phyloP scores from a whole-genome alignment of 2,888 invertebrate genomes.

The Callyntrura sp. region DNA sequence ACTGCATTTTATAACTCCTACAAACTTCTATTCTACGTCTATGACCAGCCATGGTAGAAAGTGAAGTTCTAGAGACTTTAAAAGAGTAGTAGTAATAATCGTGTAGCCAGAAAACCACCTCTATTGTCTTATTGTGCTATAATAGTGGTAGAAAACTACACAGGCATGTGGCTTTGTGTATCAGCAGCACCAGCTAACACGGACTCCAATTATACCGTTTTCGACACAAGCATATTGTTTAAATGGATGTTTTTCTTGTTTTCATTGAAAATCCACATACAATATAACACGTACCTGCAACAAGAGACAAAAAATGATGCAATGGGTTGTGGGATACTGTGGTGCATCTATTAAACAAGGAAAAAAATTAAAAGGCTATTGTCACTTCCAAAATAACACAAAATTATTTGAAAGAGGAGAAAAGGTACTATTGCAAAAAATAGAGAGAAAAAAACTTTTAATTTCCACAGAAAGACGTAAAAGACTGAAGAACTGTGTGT shows the following conservation, averaged over 20 bases:
- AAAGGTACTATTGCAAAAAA: slow-evolving; percentile 53
- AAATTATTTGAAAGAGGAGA: slow-evolving; percentile 4
- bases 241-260: background rate
- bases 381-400: slow-evolving; percentile 36
- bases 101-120: slow-evolving; percentile 26
- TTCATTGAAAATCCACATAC: background rate
- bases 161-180: background rate
- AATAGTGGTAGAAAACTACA: no score
- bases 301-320: background rate
- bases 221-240: background rate
- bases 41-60: slow-evolving; percentile 32
- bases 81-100: slow-evolving; percentile 20
- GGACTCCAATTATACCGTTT: background rate
- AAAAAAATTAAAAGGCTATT: slow-evolving; percentile 34
- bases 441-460: background rate
- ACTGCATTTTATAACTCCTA: background rate
- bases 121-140: slow-evolving; percentile 6
- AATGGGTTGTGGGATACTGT: background rate
- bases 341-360: background rate
- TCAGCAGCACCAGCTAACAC: background rate
- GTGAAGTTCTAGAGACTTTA: slow-evolving; percentile 22
- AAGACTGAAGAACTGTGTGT: background rate
- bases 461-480: slow-evolving; percentile 10
- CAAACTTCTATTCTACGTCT: background rate
- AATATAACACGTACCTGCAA: background rate